Conservation (phyloP, 2,797 vertebrate species). For the Adelosebastes latens region DNA sequence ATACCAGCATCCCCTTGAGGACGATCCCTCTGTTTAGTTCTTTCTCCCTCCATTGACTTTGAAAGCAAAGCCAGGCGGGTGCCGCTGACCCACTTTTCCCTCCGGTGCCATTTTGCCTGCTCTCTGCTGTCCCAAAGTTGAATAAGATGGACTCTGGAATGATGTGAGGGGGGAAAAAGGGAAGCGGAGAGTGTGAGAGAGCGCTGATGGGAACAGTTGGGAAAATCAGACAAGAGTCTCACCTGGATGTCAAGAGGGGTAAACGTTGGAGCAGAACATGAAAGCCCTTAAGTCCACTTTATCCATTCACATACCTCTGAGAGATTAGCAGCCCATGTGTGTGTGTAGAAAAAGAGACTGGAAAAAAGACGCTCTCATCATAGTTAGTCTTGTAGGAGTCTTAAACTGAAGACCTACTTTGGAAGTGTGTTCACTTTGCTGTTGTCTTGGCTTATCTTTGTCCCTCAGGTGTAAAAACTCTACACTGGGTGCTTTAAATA, state of each 20-base stretch:
- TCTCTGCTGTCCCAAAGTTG: slow-evolving; percentile 52
- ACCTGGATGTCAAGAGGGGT: slow-evolving; percentile 61
- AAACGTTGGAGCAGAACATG: slow-evolving; percentile 59
- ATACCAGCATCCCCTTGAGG: slow-evolving; percentile 52
- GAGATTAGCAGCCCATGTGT: slow-evolving; percentile 61
- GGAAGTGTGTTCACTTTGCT: slow-evolving; percentile 19
- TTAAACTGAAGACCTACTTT: slow-evolving; percentile 47
- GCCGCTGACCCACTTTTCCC: slow-evolving; percentile 72
- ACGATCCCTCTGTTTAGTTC: slow-evolving; percentile 49
- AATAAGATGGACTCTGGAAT: slow-evolving; percentile 57
- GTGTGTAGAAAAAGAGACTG: slow-evolving; percentile 28
- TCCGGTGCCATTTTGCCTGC: slow-evolving; percentile 64
- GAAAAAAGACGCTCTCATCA: slow-evolving; percentile 6
- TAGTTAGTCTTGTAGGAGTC: slow-evolving; percentile 4
- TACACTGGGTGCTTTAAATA: slow-evolving; percentile 23
- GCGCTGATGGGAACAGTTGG: slow-evolving; percentile 16
- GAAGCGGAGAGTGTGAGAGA: not conserved
- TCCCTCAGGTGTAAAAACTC: not conserved
- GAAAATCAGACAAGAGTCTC: slow-evolving; percentile 51
- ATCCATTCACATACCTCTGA: slow-evolving; percentile 70
- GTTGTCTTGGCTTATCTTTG: slow-evolving; percentile 10
- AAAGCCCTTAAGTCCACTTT: slow-evolving; percentile 72
- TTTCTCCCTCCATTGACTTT: slow-evolving; percentile 61
- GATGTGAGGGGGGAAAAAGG: not conserved
- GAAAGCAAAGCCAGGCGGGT: slow-evolving; percentile 63